phyloP scores from a whole-genome alignment of 2,888 invertebrate genomes.

The Phaonia tiefii region DNA sequence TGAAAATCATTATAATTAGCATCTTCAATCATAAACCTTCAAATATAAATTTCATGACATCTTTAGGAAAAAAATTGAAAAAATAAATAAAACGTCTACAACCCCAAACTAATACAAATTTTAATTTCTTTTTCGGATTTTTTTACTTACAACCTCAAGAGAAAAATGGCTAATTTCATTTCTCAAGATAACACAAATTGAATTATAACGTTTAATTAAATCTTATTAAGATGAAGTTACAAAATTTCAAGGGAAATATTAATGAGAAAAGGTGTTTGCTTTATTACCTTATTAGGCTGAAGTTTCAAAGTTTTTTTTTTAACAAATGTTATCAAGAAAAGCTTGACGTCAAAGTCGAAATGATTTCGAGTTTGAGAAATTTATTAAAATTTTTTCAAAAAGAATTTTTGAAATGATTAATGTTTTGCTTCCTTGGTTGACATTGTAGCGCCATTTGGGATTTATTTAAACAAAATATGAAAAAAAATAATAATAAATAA shows the following conservation, averaged over 20 bases:
- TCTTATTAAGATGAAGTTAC: conserved; percentile 8
- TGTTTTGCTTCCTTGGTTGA: conserved; percentile 35
- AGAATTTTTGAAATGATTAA: conserved; percentile 24
- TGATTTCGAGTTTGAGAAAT: not conserved
- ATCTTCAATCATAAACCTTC: conserved; percentile 40
- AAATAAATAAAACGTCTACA: conserved; percentile 37
- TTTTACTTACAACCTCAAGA: not conserved
- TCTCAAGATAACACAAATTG: conserved; percentile 20
- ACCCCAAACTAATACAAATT: conserved; percentile 47
- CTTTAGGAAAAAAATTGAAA: conserved; percentile 15
- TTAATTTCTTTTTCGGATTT: conserved; percentile 38
- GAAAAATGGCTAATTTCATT: conserved; percentile 1
- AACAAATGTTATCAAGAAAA: no score
- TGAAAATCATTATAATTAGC: conserved; percentile 18
- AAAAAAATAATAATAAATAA: not conserved
- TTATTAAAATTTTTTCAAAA: not conserved
- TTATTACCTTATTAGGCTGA: no score
- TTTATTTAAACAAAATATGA: not conserved
- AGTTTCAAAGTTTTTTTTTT: no score
- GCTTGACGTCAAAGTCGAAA: not conserved
- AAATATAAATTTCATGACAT: conserved; percentile 44
- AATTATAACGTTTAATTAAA: conserved; percentile 41
- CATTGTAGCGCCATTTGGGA: conserved; percentile 33
- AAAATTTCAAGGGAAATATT: not conserved
- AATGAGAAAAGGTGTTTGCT: not conserved